Percentiles rank a stretch among this genome's conserved stretches.
Conservation (phyloP, 1,140 invertebrate species). For the Drosophila triauraria region DNA sequence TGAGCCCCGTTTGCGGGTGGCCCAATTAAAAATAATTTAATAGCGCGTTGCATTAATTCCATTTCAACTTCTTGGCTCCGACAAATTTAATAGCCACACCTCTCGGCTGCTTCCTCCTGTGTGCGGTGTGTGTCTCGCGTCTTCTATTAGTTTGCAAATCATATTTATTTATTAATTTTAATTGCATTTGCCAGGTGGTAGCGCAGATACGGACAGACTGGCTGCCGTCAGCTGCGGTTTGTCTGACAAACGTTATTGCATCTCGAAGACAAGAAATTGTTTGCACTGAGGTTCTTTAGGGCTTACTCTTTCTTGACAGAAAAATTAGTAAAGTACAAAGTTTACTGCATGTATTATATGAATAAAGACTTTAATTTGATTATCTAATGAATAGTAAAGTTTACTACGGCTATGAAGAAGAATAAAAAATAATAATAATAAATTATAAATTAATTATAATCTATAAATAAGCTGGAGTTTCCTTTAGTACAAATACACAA, state of each 20-base stretch:
- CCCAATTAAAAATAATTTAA: constrained; percentile 79
- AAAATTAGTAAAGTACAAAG: not conserved
- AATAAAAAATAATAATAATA: too few relatives aligned
- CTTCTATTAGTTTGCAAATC: constrained; percentile 64
- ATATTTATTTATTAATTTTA: constrained; percentile 80
- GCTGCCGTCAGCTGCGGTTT: constrained; percentile 13
- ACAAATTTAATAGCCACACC: constrained; percentile 54
- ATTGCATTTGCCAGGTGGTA: constrained; percentile 65
- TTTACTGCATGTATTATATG: too few relatives aligned
- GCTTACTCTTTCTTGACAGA: not conserved
- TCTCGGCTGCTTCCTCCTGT: not conserved
- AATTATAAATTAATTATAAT: too few relatives aligned
- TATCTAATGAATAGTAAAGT: too few relatives aligned
- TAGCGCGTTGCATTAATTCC: constrained; percentile 63
- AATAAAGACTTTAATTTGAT: too few relatives aligned
- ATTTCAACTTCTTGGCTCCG: constrained; percentile 54
- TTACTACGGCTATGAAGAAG: too few relatives aligned
- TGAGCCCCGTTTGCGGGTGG: constrained; percentile 37
- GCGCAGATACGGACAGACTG: not conserved
- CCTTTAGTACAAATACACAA: too few relatives aligned
- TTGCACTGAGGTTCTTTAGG: not conserved
- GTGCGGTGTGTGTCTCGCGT: constrained; percentile 26
- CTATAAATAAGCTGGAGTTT: too few relatives aligned
- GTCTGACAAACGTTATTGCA: constrained; percentile 31
- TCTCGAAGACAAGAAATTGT: constrained; percentile 12